phyloP scores from a whole-genome alignment of 2,113 vertebrate species.

The human region GRCh38 chr17:54372001-54372500 shows the following conservation, averaged over 20 bases:
- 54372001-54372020: constrained; percentile 50
- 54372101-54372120: neutral
- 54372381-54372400: neutral
- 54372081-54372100: neutral
- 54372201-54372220: neutral
- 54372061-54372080: neutral
- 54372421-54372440: neutral
- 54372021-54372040: constrained; percentile 21
- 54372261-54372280: constrained; percentile 63
- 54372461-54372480: neutral
- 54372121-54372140: constrained; percentile 25
- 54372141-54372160: constrained; percentile 18
- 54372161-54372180: neutral
- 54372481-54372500: too few relatives aligned
- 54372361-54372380: neutral
- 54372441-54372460: neutral
- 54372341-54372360: neutral
- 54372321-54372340: neutral
- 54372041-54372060: neutral
- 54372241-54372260: constrained; percentile 53
- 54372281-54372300: neutral
- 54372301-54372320: neutral
- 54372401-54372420: neutral
- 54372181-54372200: neutral
- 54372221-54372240: neutral